A percentile compares a stretch with the other conserved stretches of the same genome.
Evolutionary conservation across 2,888 invertebrate species (phyloP).

Genomic region (Agrilus mali): DNA sequence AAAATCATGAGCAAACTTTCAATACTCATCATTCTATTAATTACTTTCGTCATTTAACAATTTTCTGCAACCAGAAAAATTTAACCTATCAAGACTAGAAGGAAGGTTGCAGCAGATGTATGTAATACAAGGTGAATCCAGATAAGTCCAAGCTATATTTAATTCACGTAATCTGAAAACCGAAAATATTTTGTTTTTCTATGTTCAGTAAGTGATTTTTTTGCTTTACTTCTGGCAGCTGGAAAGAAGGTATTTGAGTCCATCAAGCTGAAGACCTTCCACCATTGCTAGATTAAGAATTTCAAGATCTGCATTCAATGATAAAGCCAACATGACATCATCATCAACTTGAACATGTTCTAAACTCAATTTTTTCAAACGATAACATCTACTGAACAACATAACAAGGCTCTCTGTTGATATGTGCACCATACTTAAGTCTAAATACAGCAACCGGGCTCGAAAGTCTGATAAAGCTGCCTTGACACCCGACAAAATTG

Average conservation of each 20-base stretch:
- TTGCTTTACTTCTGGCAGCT: slow-evolving; percentile 45
- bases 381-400: slow-evolving; percentile 51
- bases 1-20: not conserved
- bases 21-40: slow-evolving; percentile 19
- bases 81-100: slow-evolving; percentile 54
- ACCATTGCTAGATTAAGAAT: slow-evolving; percentile 78
- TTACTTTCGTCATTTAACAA: slow-evolving; percentile 63
- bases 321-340: slow-evolving; percentile 52
- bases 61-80: slow-evolving; percentile 71
- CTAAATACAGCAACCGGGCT: slow-evolving; percentile 66
- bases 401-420: slow-evolving; percentile 42
- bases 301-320: slow-evolving; percentile 54
- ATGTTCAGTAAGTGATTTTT: slow-evolving; percentile 1
- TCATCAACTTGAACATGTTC: slow-evolving; percentile 61
- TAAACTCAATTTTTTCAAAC: slow-evolving; percentile 69
- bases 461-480: slow-evolving; percentile 32
- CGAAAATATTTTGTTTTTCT: not conserved
- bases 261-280: slow-evolving; percentile 51
- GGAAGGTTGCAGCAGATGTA: slow-evolving; percentile 50
- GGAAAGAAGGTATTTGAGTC: slow-evolving; percentile 47
- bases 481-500: slow-evolving; percentile 34
- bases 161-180: slow-evolving; percentile 49
- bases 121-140: slow-evolving; percentile 47
- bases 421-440: slow-evolving; percentile 69
- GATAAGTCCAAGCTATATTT: slow-evolving; percentile 73